These are phyloP conservation scores for Xiphophorus maculatus DNA, from an alignment of 2,113 vertebrate genomes.

Conservation along the genomic window DNA sequence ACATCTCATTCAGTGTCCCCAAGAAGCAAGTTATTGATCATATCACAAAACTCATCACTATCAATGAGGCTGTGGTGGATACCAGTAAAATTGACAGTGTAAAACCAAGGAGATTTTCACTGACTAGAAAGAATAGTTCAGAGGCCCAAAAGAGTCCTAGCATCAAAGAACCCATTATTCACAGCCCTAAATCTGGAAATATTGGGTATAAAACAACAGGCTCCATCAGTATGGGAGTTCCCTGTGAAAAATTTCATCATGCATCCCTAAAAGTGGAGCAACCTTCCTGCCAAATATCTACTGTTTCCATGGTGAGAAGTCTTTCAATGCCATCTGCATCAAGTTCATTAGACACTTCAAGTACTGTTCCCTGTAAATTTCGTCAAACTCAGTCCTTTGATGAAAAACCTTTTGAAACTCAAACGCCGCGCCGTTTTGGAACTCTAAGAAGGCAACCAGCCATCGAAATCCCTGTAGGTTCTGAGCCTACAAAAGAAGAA, in stretches of 20 bases:
- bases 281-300: slow-evolving; percentile 59
- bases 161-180: slow-evolving; percentile 83
- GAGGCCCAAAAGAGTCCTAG: slow-evolving; percentile 86
- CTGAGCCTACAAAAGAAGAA: slow-evolving; percentile 78
- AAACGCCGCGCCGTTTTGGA: slow-evolving; percentile 86
- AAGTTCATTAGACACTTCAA: slow-evolving; percentile 82
- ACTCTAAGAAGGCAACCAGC: slow-evolving; percentile 93
- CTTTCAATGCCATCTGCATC: slow-evolving; percentile 93
- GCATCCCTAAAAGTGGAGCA: slow-evolving; percentile 58
- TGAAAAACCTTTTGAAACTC: slow-evolving; percentile 83
- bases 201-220: slow-evolving; percentile 73
- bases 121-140: slow-evolving; percentile 90
- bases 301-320: slow-evolving; percentile 91
- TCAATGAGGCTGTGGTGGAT: slow-evolving; percentile 97
- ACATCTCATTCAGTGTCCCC: slow-evolving; percentile 86
- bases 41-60: slow-evolving; percentile 98
- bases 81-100: slow-evolving; percentile 97
- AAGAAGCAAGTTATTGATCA: slow-evolving; percentile 97
- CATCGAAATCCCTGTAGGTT: slow-evolving; percentile 89
- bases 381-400: slow-evolving; percentile 94
- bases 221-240: slow-evolving; percentile 79
- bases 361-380: slow-evolving; percentile 81
- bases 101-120: slow-evolving; percentile 93
- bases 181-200: slow-evolving; percentile 78
- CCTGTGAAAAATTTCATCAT: slow-evolving; percentile 78